Base-by-base conservation (phyloP, 1,140 invertebrate species). In the Psix sp. region DNA sequence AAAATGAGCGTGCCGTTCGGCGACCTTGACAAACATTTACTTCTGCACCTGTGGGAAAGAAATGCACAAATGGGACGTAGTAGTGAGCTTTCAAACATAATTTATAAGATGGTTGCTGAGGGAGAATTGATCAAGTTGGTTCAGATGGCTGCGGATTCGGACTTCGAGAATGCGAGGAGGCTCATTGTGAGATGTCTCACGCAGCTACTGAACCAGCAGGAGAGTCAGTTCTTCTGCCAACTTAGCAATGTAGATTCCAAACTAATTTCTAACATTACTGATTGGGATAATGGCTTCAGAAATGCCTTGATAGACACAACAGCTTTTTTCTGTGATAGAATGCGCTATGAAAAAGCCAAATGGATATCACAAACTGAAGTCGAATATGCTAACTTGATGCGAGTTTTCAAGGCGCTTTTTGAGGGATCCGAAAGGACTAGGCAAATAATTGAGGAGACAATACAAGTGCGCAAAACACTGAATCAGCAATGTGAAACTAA, bases 251-350 rank as follows among this genome's bases (percentile, higher is more conserved):
- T 88, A n/a, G 80, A 89, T 33, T 72, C 74, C 43, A 77, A 84
- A 73, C 75, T 87, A 33, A 60, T 89, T 51, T 62, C 79, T 10
- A 77, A 82, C 57, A 71, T 90, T 16, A 88, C 88, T 76, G 62
- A 80, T 20, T 79, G 84, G 35, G 80, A 88, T 83, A 38, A 26
- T 17, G 74, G 85, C 43, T 86, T 92, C 77, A 86, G 87, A 43
- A 78, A 81, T 33, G 78, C 85, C 45, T 84, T 91, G 24, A 72
- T 88, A n/a, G 89, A 89, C 77, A 87, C 87, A 68, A 79, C 91
- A 35, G 82, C 89, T 46, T 89, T 90, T 76, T 87, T 89, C 71
- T 88, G 87, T 49, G 76, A 81, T 16, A 81, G 77, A 65, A 89
- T 89, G 87, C 78, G 74, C 40, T 76, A 77, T 15, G 14, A 75